A percentile compares a stretch with the other conserved stretches of the same genome.
Evolutionary conservation across 2,113 vertebrate species (phyloP).

Genomic region (Chaenocephalus aceratus): DNA sequence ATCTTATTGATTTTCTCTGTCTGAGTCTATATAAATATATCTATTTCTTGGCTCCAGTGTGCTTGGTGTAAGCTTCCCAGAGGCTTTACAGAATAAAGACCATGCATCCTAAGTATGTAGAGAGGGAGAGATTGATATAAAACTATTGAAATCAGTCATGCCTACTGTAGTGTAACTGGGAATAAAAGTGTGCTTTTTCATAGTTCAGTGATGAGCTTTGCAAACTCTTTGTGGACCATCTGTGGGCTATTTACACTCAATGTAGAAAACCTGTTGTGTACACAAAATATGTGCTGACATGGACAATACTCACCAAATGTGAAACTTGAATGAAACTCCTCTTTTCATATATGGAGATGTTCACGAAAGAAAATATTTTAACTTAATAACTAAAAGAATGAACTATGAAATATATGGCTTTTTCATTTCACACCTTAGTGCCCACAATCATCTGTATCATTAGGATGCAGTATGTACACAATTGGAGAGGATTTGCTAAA

Average conservation of each 20-base stretch:
- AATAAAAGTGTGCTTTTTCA: conserved; percentile 16
- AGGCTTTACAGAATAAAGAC: conserved; percentile 21
- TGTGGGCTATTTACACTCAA: not conserved
- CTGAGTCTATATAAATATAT: conserved; percentile 33
- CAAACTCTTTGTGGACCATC: conserved; percentile 3
- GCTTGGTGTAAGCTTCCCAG: conserved; percentile 24
- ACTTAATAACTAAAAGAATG: not conserved
- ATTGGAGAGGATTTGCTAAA: not conserved
- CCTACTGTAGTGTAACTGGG: conserved; percentile 10
- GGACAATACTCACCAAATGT: not conserved
- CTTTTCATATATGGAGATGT: not conserved
- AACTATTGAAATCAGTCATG: conserved; percentile 22
- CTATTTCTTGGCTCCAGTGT: conserved; percentile 13
- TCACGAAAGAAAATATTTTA: no score
- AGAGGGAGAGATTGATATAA: conserved; percentile 3
- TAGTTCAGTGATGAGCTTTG: not conserved
- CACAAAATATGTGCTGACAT: not conserved
- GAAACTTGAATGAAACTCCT: not conserved
- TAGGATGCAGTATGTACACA: not conserved
- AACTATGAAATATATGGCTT: no score
- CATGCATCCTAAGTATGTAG: conserved; percentile 7
- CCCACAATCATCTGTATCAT: not conserved
- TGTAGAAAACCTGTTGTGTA: not conserved
- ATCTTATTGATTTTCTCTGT: conserved; percentile 49
- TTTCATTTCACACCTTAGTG: not conserved